Percentiles rank a stretch among this genome's conserved stretches.
These are phyloP conservation scores for Heterodera schachtii DNA, from an alignment of 1,140 invertebrate genomes.

Conservation along the genomic window DNA sequence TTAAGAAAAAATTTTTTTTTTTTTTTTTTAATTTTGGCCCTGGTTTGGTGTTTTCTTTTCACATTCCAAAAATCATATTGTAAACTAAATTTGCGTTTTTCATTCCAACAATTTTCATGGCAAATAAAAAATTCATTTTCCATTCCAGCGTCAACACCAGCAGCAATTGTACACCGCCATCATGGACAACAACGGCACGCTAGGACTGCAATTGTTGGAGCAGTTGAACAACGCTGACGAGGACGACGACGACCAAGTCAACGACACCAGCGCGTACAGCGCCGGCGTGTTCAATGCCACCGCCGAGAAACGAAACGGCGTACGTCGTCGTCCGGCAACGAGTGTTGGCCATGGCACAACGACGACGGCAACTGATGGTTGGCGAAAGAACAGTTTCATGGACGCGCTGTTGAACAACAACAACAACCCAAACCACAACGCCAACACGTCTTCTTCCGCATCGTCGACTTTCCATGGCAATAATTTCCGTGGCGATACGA, in stretches of 20 bases:
- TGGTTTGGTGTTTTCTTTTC: too few relatives aligned
- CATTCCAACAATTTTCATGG: too few relatives aligned
- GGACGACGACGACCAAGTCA: background rate
- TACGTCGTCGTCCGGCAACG: too few relatives aligned
- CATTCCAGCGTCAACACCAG: background rate
- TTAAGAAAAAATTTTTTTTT: too few relatives aligned
- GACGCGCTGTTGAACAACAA: conserved; percentile 40
- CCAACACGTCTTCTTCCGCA: background rate
- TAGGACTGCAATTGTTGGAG: conserved; percentile 23
- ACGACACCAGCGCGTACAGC: background rate
- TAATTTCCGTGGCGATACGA: background rate
- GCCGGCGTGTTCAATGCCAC: too few relatives aligned
- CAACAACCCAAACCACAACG: background rate
- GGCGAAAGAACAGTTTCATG: conserved; percentile 8
- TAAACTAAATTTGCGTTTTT: background rate
- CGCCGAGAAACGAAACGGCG: too few relatives aligned
- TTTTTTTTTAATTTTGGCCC: too few relatives aligned
- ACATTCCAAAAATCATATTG: too few relatives aligned
- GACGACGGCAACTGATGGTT: conserved; percentile 1
- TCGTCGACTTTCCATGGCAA: background rate
- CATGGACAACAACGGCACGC: background rate
- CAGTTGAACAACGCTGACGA: conserved; percentile 4
- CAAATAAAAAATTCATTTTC: too few relatives aligned
- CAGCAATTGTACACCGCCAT: background rate
- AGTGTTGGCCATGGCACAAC: conserved; percentile 27